These are phyloP conservation scores for Saturnia pavonia DNA, from an alignment of 2,888 invertebrate species.

Conservation along the genomic window DNA sequence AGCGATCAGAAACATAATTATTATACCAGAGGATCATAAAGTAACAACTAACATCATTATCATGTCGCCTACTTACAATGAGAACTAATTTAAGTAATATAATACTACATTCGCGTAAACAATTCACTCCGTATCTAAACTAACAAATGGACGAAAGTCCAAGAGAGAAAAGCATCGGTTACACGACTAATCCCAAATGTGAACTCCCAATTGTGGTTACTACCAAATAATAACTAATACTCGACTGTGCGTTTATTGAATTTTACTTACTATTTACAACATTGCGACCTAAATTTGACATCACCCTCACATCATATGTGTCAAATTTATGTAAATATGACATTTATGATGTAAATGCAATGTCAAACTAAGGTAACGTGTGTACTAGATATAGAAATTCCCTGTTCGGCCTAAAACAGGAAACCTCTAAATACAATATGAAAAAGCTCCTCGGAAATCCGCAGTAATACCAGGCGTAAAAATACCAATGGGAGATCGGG, in stretches of 20 bases:
- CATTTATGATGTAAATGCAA: too few relatives aligned
- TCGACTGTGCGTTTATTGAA: slow-evolving; percentile 81
- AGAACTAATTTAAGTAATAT: slow-evolving; percentile 56
- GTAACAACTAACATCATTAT: slow-evolving; percentile 58
- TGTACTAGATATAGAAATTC: not conserved
- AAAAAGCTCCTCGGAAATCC: slow-evolving; percentile 41
- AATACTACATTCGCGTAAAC: slow-evolving; percentile 54
- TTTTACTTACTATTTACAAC: slow-evolving; percentile 70
- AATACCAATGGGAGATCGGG: slow-evolving; percentile 33
- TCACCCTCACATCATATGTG: too few relatives aligned
- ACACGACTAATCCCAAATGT: slow-evolving; percentile 64
- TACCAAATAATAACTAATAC: slow-evolving; percentile 72
- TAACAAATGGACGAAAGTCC: slow-evolving; percentile 68
- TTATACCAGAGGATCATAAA: slow-evolving; percentile 60
- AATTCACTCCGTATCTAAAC: slow-evolving; percentile 64
- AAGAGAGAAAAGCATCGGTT: slow-evolving; percentile 66
- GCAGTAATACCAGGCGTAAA: slow-evolving; percentile 37
- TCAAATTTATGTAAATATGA: too few relatives aligned
- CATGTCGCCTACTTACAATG: slow-evolving; percentile 53
- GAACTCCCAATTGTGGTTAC: slow-evolving; percentile 65
- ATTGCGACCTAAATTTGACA: not conserved
- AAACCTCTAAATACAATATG: slow-evolving; percentile 54
- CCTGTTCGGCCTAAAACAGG: slow-evolving; percentile 43
- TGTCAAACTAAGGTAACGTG: too few relatives aligned
- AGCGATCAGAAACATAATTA: slow-evolving; percentile 66